Evolutionary conservation across 2,113 vertebrate genomes (phyloP), one percentile per base, ranked within the genome.

Genomic region (Heteronetta atricapilla): DNA sequence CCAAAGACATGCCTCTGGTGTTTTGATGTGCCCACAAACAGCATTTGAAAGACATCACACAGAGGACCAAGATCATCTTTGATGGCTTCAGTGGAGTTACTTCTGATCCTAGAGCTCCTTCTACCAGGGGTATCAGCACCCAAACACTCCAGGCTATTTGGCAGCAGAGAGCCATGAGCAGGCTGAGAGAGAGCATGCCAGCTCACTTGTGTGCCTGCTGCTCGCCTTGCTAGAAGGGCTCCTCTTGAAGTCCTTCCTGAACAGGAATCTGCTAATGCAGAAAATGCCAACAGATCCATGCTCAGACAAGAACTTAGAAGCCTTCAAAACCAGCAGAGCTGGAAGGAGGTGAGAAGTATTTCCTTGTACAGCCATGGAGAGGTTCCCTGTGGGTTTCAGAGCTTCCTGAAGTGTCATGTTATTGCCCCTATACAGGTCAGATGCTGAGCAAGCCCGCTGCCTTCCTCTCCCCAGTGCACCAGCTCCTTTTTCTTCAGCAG

Each of bases 11-110:
- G 78, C 53, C 79, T 62, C 82, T 94, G 74, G 67, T 69, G 52
- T 79, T 88, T 84, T 76, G 31, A 86, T 88, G 42, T 88, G 73
- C 86, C 89, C 82, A 72, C 77, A 95, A 91, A 74, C 64, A 92
- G 53, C 66, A 31, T 50, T 44, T 74, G 89, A 80, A 89, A 91
- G 82, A 17, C 38, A 33, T 77, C 46, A 20, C n/a, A 50, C 0
- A 63, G 81, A 78, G 55, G 81, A 85, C 46, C 55, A 80, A 80
- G 91, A 67, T 70, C 1, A 48, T 50, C 48, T 90, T 58, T 63
- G 55, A 7, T 68, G 83, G 29, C 56, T 86, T 92, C 80, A 60
- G 70, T 15, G 34, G 18, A 76, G 53, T 3, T 89, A 21, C 38
- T 64, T 48, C 59, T 82, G 40, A 52, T 73, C 31, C 70, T 58